phyloP scores from a whole-genome alignment of 2,113 vertebrate species.

The Leiothrix lutea region DNA sequence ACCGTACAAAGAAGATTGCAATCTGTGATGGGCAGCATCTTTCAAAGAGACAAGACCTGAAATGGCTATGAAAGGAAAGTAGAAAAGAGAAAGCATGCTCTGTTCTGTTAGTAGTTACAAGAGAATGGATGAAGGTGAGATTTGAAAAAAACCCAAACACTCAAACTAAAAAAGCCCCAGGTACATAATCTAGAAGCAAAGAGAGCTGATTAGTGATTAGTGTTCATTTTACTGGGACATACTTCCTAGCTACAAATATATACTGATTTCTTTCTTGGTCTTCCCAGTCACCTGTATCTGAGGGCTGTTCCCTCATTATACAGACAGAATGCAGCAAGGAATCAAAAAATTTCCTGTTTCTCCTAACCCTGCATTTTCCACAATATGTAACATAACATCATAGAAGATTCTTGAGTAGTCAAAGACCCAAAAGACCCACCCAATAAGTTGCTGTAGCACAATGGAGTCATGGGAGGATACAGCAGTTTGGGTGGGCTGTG shows the following conservation, averaged over 20 bases:
- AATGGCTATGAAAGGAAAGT: not conserved
- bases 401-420: not conserved
- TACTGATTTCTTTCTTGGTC: not conserved
- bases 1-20: not conserved
- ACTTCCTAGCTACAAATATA: not conserved
- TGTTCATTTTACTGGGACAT: not conserved
- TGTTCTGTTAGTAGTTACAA: not conserved
- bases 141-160: not conserved
- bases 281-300: not conserved
- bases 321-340: not conserved
- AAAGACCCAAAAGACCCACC: not conserved
- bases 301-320: not conserved
- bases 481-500: not conserved
- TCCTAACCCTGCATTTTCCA: not conserved
- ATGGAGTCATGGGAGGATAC: accelerated
- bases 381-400: not conserved
- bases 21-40: not conserved
- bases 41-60: not conserved
- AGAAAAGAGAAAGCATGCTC: not conserved
- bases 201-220: not conserved
- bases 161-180: not conserved
- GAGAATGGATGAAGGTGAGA: not conserved
- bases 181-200: not conserved
- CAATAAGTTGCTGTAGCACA: not conserved
- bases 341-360: not conserved